Evolutionary conservation across 2,113 vertebrate species (phyloP).

Genomic region (Phylloscopus trochiloides): DNA sequence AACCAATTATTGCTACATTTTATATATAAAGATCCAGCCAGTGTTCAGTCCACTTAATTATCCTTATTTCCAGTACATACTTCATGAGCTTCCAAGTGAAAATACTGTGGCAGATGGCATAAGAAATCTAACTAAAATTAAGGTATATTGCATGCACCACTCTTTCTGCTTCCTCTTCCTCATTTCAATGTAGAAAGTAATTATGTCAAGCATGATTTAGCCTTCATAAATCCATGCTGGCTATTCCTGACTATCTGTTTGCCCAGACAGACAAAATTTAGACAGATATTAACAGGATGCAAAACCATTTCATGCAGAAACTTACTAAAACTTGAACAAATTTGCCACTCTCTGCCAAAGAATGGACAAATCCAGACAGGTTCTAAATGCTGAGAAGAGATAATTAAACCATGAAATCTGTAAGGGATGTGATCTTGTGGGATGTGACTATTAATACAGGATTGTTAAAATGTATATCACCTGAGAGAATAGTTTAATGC

Average conservation of each 20-base stretch:
- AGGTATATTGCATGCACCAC: not conserved
- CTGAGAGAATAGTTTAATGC: slow-evolving; percentile 48
- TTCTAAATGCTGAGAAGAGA: not conserved
- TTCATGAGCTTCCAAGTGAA: slow-evolving; percentile 8
- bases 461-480: slow-evolving; percentile 32
- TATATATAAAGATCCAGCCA: not conserved
- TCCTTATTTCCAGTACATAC: not conserved
- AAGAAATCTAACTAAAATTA: slow-evolving; percentile 24
- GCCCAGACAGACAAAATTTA: slow-evolving; percentile 12
- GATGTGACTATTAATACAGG: slow-evolving; percentile 18
- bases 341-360: not conserved
- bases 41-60: not conserved
- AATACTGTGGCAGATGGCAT: slow-evolving; percentile 1
- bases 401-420: slow-evolving; percentile 18
- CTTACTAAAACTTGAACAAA: not conserved
- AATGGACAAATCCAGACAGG: not conserved
- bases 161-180: not conserved
- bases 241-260: not conserved
- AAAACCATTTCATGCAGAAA: slow-evolving; percentile 22
- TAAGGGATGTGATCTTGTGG: not conserved
- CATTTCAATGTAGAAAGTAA: slow-evolving; percentile 6
- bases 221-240: not conserved
- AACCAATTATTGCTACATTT: not conserved
- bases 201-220: not conserved
- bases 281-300: not conserved